phyloP scores from a whole-genome alignment of 2,797 vertebrate species.

The Benthosema pterotum region DNA sequence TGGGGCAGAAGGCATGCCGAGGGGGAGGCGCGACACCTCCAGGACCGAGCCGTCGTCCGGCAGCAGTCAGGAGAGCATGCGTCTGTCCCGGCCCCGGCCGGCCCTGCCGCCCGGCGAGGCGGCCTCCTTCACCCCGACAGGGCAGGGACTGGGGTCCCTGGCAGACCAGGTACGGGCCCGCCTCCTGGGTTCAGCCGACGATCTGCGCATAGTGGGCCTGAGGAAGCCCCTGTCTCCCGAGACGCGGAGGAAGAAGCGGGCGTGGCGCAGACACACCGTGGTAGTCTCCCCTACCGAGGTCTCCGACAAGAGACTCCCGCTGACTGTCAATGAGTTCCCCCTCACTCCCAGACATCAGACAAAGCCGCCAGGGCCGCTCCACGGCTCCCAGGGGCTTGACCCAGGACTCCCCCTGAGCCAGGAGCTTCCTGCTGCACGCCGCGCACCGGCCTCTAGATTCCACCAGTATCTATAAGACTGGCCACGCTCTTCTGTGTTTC shows the following conservation, averaged over 20 bases:
- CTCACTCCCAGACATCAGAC: conserved; percentile 47
- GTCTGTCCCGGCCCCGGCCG: conserved; percentile 30
- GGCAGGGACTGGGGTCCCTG: conserved; percentile 55
- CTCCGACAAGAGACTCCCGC: conserved; percentile 54
- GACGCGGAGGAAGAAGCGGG: conserved; percentile 87
- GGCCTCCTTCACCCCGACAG: conserved; percentile 59
- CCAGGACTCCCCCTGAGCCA: conserved; percentile 31
- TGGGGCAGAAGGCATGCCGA: conserved; percentile 1
- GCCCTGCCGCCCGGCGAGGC: conserved; percentile 52
- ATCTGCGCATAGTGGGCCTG: conserved; percentile 84
- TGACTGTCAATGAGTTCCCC: conserved; percentile 47
- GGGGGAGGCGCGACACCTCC: conserved; percentile 32
- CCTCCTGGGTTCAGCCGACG: conserved; percentile 85
- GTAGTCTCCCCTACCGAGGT: conserved; percentile 85
- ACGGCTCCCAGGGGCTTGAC: conserved; percentile 40
- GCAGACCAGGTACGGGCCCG: conserved; percentile 83
- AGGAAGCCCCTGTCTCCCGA: conserved; percentile 89
- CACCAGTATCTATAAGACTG: conserved; percentile 81
- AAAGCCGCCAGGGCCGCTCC: conserved; percentile 57
- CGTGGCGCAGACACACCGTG: conserved; percentile 94
- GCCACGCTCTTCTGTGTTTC: conserved; percentile 6
- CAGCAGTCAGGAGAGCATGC: conserved; percentile 78
- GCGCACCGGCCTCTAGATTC: conserved; percentile 75
- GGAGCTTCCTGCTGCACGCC: conserved; percentile 44
- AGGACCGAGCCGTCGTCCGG: conserved; percentile 74